Evolutionary conservation across 2,888 invertebrate genomes (phyloP).

Genomic region (Ectobius pallidus): DNA sequence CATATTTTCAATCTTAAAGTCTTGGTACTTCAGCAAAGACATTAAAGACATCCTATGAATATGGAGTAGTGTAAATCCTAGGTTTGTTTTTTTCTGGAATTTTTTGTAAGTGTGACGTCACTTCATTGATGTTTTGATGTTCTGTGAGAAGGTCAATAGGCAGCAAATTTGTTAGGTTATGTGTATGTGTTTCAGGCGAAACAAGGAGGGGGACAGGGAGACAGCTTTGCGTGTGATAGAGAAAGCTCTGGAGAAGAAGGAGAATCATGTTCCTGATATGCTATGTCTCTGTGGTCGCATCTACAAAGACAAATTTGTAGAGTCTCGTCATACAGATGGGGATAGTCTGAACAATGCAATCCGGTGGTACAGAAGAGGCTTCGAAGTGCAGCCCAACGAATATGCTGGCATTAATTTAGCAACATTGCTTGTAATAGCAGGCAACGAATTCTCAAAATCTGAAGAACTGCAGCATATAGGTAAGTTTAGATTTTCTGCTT

Average conservation of each 20-base stretch:
- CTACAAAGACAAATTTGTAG: constrained; percentile 96
- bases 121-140: too few relatives aligned
- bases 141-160: too few relatives aligned
- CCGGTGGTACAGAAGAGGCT: constrained; percentile 96
- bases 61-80: too few relatives aligned
- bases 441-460: constrained; percentile 92
- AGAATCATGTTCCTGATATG: constrained; percentile 97
- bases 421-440: constrained; percentile 93
- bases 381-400: constrained; percentile 98
- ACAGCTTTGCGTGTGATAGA: constrained; percentile 91
- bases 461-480: constrained; percentile 91
- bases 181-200: constrained; percentile 76
- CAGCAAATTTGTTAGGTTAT: too few relatives aligned
- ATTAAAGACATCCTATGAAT: too few relatives aligned
- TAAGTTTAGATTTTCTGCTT: too few relatives aligned
- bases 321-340: constrained; percentile 88
- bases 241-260: constrained; percentile 88
- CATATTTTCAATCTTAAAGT: too few relatives aligned
- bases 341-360: constrained; percentile 91
- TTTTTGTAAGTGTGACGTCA: too few relatives aligned
- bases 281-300: constrained; percentile 96
- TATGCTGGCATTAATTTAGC: constrained; percentile 99
- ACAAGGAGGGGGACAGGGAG: constrained; percentile 92
- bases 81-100: too few relatives aligned
- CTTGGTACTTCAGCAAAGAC: too few relatives aligned